Evolutionary conservation across 1,140 invertebrate genomes (phyloP).

Genomic region (Calephelis virginiensis): DNA sequence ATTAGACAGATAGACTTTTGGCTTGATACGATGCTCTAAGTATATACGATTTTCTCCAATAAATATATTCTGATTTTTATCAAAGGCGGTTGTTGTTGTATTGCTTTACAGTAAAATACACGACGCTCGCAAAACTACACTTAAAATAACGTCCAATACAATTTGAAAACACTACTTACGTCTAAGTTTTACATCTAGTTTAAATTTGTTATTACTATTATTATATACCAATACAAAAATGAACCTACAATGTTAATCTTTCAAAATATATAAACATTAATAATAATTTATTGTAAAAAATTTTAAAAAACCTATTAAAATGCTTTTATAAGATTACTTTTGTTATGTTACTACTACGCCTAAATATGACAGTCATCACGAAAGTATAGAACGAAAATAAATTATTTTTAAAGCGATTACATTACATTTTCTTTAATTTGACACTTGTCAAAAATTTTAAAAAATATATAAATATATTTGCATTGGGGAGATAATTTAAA

Average conservation of each 20-base stretch:
- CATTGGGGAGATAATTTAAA: constrained; percentile 2
- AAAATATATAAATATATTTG: constrained; percentile 6
- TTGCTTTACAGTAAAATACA: constrained; percentile 55
- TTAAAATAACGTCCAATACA: constrained; percentile 74
- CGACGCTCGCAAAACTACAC: constrained; percentile 42
- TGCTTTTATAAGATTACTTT: constrained; percentile 22
- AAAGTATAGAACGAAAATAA: constrained; percentile 6
- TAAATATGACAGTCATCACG: constrained; percentile 8
- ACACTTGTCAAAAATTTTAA: constrained; percentile 11
- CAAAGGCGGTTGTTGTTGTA: constrained; percentile 64
- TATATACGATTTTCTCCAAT: constrained; percentile 22
- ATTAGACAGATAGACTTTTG: background rate
- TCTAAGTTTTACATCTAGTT: constrained; percentile 70
- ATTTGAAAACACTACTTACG: constrained; percentile 80
- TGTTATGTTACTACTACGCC: constrained; percentile 13
- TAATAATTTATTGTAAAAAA: constrained; percentile 42
- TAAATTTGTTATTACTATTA: constrained; percentile 75
- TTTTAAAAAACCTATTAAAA: constrained; percentile 48
- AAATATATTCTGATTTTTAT: constrained; percentile 34
- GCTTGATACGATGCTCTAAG: constrained; percentile 6
- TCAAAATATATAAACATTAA: constrained; percentile 65
- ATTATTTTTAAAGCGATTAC: constrained; percentile 8
- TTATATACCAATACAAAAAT: constrained; percentile 57
- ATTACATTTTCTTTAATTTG: background rate
- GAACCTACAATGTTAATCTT: constrained; percentile 40